A percentile compares a stretch with the other conserved stretches of the same genome.
phyloP scores from a whole-genome alignment of 53 echinoderm and acorn worm genomes.

The Astropecten irregularis region DNA sequence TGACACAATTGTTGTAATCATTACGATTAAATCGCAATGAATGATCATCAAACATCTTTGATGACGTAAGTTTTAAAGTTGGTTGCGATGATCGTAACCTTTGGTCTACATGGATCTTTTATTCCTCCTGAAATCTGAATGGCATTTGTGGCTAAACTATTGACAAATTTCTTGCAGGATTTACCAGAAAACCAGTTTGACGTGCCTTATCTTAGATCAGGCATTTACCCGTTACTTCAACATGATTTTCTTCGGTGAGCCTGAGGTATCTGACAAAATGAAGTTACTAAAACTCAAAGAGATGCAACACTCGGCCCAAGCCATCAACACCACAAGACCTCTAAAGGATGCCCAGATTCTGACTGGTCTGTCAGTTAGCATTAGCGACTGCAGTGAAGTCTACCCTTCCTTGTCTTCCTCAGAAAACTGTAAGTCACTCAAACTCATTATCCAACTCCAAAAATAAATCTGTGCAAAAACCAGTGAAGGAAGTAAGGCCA shows the following conservation, averaged over 20 bases:
- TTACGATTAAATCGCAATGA: too few species aligned
- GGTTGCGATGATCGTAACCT: too few species aligned
- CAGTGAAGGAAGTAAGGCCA: too few species aligned
- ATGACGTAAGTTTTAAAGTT: too few species aligned
- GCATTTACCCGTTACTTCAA: conserved; percentile 81
- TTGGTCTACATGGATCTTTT: too few species aligned
- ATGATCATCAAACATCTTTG: too few species aligned
- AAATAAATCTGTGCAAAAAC: background rate
- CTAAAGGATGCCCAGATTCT: background rate
- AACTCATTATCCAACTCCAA: background rate
- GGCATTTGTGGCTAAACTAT: too few species aligned
- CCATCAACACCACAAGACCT: background rate
- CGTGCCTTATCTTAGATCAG: conserved; percentile 68
- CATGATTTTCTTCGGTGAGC: conserved; percentile 69
- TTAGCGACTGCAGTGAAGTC: conserved; percentile 41
- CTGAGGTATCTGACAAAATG: background rate
- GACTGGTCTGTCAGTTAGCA: conserved; percentile 44
- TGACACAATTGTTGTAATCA: too few species aligned
- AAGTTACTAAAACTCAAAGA: background rate
- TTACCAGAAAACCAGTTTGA: background rate
- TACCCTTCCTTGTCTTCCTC: conserved; percentile 59
- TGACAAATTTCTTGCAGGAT: background rate
- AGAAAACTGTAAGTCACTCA: conserved; percentile 72
- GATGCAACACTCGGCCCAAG: background rate
- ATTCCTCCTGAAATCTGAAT: too few species aligned